A percentile compares a stretch with the other conserved stretches of the same genome.
phyloP scores from a whole-genome alignment of 1,140 invertebrate species.

The Procambarus clarkii region DNA sequence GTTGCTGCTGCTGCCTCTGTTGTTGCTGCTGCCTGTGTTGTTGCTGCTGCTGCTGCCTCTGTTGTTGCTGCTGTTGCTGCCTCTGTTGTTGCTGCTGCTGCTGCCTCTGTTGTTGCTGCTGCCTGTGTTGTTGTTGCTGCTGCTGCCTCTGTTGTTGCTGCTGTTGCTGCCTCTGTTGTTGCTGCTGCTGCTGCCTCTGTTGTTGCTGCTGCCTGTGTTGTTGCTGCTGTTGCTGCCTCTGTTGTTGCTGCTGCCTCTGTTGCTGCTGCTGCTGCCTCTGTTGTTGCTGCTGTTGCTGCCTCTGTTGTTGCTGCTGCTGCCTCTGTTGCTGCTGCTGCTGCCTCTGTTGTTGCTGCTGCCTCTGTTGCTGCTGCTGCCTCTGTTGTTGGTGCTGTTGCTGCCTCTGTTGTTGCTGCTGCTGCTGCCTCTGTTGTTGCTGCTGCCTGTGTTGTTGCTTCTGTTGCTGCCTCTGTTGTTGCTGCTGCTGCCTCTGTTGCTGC shows the following conservation, averaged over 20 bases:
- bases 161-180: background rate
- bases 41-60: background rate
- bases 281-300: too few species aligned
- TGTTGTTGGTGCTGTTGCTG: too few species aligned
- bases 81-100: too few species aligned
- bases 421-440: background rate
- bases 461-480: background rate
- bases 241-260: background rate
- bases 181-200: background rate
- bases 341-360: too few species aligned
- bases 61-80: background rate
- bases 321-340: too few species aligned
- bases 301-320: too few species aligned
- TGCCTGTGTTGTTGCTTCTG: background rate
- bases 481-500: too few species aligned
- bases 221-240: background rate
- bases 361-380: too few species aligned
- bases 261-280: too few species aligned
- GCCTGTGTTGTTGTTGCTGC: background rate
- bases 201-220: background rate
- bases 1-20: background rate
- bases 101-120: too few species aligned
- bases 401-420: background rate
- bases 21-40: background rate
- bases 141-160: background rate